Conservation (phyloP, 2,888 invertebrate species). For the Alsophila aescularia region DNA sequence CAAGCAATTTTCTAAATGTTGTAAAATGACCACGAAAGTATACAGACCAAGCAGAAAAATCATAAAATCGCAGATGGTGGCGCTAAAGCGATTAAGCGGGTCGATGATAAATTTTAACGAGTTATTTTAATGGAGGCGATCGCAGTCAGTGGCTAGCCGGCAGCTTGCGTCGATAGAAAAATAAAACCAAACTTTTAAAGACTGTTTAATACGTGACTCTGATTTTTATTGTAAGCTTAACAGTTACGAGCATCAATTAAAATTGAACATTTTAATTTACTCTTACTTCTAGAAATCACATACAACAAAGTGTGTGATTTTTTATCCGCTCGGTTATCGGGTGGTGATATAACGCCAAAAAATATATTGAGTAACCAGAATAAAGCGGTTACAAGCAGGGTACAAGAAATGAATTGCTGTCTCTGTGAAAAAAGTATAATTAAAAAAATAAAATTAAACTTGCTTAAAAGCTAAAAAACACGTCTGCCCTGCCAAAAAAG, state of each 20-base stretch:
- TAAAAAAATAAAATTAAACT: too few relatives aligned
- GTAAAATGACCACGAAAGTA: slow-evolving; percentile 80
- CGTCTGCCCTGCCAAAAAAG: too few relatives aligned
- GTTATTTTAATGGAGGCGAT: slow-evolving; percentile 85
- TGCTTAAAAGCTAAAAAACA: too few relatives aligned
- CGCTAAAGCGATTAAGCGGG: slow-evolving; percentile 84
- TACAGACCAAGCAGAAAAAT: slow-evolving; percentile 82
- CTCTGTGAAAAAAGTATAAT: too few relatives aligned
- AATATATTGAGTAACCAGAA: too few relatives aligned
- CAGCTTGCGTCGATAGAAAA: slow-evolving; percentile 80
- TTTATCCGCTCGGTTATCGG: too few relatives aligned
- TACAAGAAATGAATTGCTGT: too few relatives aligned
- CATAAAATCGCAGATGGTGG: slow-evolving; percentile 84
- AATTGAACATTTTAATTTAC: slow-evolving; percentile 43
- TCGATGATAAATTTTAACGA: slow-evolving; percentile 85
- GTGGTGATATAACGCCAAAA: too few relatives aligned
- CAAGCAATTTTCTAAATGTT: slow-evolving; percentile 75
- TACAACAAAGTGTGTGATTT: too few relatives aligned
- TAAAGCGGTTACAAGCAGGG: too few relatives aligned
- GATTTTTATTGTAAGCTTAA: slow-evolving; percentile 58
- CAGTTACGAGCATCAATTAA: slow-evolving; percentile 23
- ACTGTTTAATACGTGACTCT: slow-evolving; percentile 69
- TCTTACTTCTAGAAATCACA: too few relatives aligned
- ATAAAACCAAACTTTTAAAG: slow-evolving; percentile 78
- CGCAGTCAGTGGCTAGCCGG: slow-evolving; percentile 80